phyloP scores from a whole-genome alignment of 2,888 invertebrate genomes.

The Aplocera efformata region DNA sequence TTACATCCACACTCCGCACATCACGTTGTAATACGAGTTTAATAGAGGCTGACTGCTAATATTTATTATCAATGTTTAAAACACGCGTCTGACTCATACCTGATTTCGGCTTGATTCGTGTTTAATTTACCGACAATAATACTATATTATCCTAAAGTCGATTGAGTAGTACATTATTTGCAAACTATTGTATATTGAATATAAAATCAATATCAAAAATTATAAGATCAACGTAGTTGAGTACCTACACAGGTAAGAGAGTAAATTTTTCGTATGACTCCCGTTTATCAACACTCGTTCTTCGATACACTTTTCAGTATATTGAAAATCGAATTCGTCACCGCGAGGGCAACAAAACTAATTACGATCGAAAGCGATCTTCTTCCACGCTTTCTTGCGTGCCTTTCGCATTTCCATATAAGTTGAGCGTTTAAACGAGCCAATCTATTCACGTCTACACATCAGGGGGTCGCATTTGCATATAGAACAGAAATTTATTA shows the following conservation, averaged over 20 bases:
- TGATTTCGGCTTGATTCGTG: no score
- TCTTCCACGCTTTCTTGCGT: constrained; percentile 78
- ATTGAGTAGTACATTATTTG: no score
- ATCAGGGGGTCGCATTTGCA: constrained; percentile 80
- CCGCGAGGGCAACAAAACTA: constrained; percentile 72
- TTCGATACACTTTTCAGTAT: constrained; percentile 21
- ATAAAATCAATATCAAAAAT: no score
- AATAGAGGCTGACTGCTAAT: no score
- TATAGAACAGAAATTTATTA: constrained; percentile 81
- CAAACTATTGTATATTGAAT: no score
- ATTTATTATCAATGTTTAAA: no score
- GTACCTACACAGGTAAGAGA: no score
- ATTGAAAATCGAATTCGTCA: constrained; percentile 63
- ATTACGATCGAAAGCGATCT: constrained; percentile 77
- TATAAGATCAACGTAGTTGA: no score
- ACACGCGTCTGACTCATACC: no score
- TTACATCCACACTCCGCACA: constrained; percentile 3
- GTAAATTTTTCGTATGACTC: constrained; percentile 14
- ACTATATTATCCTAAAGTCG: no score
- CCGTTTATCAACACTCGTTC: constrained; percentile 11
- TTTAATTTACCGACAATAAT: no score
- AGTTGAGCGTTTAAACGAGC: constrained; percentile 80
- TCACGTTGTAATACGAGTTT: no score
- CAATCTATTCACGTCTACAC: constrained; percentile 81
- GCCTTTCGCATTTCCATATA: constrained; percentile 80